Evolutionary conservation across 2,797 vertebrate genomes (phyloP).

Genomic region (Chloroceryle amazona): DNA sequence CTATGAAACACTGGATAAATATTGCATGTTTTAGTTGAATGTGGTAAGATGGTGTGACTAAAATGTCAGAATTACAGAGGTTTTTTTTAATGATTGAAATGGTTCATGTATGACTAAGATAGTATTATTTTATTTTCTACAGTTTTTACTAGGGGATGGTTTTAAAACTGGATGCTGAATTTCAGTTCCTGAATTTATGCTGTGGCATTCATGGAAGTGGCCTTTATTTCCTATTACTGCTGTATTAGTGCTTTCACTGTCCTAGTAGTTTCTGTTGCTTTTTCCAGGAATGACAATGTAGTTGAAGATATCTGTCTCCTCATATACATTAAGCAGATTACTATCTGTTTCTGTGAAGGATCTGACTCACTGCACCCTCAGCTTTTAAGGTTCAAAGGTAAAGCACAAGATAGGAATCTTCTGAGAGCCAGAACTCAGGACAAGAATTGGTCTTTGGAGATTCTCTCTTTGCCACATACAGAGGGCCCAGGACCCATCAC

Average conservation of each 20-base stretch:
- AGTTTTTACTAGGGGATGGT: neutral
- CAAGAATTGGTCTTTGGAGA: neutral
- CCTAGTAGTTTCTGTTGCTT: neutral
- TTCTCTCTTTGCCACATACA: neutral
- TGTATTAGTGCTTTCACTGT: neutral
- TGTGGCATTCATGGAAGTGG: neutral
- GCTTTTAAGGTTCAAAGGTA: neutral
- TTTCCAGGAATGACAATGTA: neutral
- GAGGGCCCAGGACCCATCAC: neutral
- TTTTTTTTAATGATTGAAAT: neutral
- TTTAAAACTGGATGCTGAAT: neutral
- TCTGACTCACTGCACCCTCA: neutral
- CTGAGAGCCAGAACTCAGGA: neutral
- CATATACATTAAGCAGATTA: neutral
- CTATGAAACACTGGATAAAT: conserved; percentile 3
- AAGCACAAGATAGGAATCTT: neutral
- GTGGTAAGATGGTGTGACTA: neutral
- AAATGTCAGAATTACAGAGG: neutral
- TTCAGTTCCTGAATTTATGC: neutral
- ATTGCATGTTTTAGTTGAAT: neutral
- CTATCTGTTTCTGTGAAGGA: neutral
- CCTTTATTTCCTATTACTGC: neutral
- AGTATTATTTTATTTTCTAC: neutral
- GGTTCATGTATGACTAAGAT: neutral
- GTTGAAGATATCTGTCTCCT: neutral